phyloP scores from a whole-genome alignment of 2,113 vertebrate species.

The Varanus komodoensis region DNA sequence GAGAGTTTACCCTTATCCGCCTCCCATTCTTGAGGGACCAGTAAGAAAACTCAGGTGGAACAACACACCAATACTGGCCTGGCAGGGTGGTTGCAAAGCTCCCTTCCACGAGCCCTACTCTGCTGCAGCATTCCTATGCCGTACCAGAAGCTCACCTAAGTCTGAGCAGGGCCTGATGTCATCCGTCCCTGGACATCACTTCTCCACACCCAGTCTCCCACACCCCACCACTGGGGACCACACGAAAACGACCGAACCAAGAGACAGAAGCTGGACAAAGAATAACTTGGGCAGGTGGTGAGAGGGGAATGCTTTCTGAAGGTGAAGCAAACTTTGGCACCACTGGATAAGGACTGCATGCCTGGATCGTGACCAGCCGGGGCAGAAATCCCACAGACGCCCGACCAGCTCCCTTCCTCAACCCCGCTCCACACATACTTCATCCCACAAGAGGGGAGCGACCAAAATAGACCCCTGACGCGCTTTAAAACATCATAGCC shows the following conservation, averaged over 20 bases:
- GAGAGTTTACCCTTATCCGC: neutral
- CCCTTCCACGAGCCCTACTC: neutral
- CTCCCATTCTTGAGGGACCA: neutral
- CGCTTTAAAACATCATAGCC: neutral
- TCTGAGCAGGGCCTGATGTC: neutral
- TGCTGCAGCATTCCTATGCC: neutral
- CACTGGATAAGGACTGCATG: neutral
- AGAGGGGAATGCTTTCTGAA: too few species aligned
- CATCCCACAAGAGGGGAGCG: neutral
- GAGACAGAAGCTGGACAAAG: neutral
- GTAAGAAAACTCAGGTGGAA: too few species aligned
- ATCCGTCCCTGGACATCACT: too few species aligned
- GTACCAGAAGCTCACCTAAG: neutral
- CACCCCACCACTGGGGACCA: neutral
- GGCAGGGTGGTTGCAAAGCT: neutral
- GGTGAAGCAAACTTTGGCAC: neutral
- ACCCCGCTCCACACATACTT: neutral
- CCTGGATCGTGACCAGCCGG: neutral
- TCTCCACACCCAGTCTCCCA: too few species aligned
- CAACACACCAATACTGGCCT: neutral
- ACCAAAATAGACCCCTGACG: too few species aligned
- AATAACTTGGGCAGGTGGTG: neutral
- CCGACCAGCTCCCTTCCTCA: neutral
- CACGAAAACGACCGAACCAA: neutral
- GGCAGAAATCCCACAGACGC: neutral